phyloP scores from a whole-genome alignment of 1,140 invertebrate species.

The Phortica variegata region DNA sequence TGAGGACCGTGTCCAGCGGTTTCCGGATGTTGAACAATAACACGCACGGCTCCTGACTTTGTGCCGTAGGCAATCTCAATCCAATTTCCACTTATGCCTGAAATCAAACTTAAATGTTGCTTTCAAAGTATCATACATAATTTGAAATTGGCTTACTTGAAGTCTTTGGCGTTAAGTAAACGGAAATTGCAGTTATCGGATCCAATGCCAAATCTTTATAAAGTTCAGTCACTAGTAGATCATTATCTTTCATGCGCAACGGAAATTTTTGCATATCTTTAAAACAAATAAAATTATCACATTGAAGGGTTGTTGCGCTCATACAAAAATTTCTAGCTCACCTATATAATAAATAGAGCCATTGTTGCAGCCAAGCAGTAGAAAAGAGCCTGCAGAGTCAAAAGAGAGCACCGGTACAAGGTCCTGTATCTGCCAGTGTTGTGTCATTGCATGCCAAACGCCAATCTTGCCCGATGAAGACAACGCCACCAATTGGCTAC shows the following conservation, averaged over 20 bases:
- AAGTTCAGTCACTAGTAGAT: slow-evolving; percentile 93
- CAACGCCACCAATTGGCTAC: slow-evolving; percentile 92
- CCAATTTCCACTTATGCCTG: slow-evolving; percentile 96
- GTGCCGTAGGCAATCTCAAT: slow-evolving; percentile 99
- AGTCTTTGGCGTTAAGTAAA: slow-evolving; percentile 92
- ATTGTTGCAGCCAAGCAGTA: slow-evolving; percentile 92
- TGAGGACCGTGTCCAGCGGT: slow-evolving; percentile 97
- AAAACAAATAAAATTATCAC: too few species aligned
- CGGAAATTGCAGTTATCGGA: slow-evolving; percentile 96
- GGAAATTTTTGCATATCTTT: slow-evolving; percentile 99
- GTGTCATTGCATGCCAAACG: slow-evolving; percentile 98
- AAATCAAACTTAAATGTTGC: slow-evolving; percentile 26
- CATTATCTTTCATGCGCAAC: slow-evolving; percentile 97
- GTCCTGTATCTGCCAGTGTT: slow-evolving; percentile 97
- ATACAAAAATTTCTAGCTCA: slow-evolving; percentile 42
- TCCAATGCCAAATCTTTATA: slow-evolving; percentile 94
- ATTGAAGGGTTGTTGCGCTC: too few species aligned
- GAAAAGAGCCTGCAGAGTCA: slow-evolving; percentile 93
- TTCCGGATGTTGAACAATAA: slow-evolving; percentile 98
- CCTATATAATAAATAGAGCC: slow-evolving; percentile 98
- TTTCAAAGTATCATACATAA: neutral
- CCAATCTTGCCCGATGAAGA: slow-evolving; percentile 94
- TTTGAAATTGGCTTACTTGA: slow-evolving; percentile 76
- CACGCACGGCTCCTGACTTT: slow-evolving; percentile 88
- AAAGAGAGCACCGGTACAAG: slow-evolving; percentile 92